These are phyloP conservation scores for Geodia barretti DNA, from an alignment of 37 sponge, comb jelly and placozoan genomes.

Conservation along the genomic window DNA sequence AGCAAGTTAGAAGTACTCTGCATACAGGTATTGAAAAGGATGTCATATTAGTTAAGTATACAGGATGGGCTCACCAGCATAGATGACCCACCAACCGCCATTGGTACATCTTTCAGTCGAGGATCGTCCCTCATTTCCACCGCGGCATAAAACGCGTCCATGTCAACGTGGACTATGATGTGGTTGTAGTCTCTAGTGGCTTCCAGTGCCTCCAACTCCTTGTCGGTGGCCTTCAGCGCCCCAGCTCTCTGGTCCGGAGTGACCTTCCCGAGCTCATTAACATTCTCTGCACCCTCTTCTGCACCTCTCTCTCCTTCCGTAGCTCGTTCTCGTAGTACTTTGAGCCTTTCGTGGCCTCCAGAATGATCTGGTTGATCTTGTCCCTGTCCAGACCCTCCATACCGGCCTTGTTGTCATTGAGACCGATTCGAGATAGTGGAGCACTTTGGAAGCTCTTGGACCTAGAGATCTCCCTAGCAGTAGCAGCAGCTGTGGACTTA, in stretches of 20 bases:
- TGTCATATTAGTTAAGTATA: background rate
- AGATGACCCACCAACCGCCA: constrained; percentile 89
- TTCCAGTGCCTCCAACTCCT: constrained; percentile 75
- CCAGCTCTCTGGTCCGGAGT: constrained; percentile 48
- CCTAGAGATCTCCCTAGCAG: too few relatives aligned
- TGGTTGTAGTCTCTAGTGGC: constrained; percentile 66
- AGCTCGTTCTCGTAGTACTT: constrained; percentile 84
- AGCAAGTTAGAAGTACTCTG: constrained; percentile 96
- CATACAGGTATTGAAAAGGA: too few relatives aligned
- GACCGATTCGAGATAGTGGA: constrained; percentile 71
- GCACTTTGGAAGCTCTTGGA: too few relatives aligned
- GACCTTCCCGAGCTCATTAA: constrained; percentile 47
- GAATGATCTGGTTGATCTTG: constrained; percentile 86
- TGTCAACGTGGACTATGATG: constrained; percentile 94
- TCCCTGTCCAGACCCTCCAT: constrained; percentile 97
- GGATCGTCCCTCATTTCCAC: constrained; percentile 97
- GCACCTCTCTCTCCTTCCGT: constrained; percentile 69
- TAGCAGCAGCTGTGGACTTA: background rate
- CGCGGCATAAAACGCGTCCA: constrained; percentile 99
- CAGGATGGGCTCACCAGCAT: constrained; percentile 81
- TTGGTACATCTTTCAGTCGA: constrained; percentile 69
- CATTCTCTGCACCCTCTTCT: constrained; percentile 51
- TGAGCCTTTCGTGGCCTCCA: constrained; percentile 92
- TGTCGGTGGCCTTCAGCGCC: constrained; percentile 50
- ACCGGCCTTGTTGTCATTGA: constrained; percentile 95